Evolutionary conservation across 2,888 invertebrate species (phyloP).

Genomic region (Calameuta idolon): DNA sequence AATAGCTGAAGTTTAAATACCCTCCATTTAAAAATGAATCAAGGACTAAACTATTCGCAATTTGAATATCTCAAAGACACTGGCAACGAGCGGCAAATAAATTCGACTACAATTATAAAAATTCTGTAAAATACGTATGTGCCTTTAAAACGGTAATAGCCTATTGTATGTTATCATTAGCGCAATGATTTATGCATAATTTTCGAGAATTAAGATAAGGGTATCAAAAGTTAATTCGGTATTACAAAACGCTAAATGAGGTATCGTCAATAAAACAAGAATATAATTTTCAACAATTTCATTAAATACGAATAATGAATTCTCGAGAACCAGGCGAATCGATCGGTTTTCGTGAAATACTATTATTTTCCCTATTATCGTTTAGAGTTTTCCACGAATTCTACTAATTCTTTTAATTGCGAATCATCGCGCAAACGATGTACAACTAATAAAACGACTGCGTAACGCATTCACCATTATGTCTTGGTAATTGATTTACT

Average conservation of each 20-base stretch:
- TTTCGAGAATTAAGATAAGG: not conserved
- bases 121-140: not conserved
- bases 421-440: not conserved
- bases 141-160: not conserved
- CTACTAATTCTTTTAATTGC: not conserved
- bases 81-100: slow-evolving; percentile 58
- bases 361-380: not conserved
- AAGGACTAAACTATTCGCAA: slow-evolving; percentile 30
- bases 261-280: not conserved
- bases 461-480: not conserved
- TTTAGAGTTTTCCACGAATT: not conserved
- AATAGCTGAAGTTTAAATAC: slow-evolving; percentile 30
- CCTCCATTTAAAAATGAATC: slow-evolving; percentile 33
- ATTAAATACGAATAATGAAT: not conserved
- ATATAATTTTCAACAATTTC: not conserved
- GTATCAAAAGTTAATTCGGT: not conserved
- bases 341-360: not conserved
- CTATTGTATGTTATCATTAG: not conserved
- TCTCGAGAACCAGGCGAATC: not conserved
- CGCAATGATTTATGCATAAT: not conserved
- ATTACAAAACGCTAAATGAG: not conserved
- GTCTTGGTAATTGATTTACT: not conserved
- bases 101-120: slow-evolving; percentile 8
- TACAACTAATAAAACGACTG: not conserved
- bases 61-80: slow-evolving; percentile 55